Conservation (phyloP, 2,888 invertebrate genomes). For the Ennomos erosarius region DNA sequence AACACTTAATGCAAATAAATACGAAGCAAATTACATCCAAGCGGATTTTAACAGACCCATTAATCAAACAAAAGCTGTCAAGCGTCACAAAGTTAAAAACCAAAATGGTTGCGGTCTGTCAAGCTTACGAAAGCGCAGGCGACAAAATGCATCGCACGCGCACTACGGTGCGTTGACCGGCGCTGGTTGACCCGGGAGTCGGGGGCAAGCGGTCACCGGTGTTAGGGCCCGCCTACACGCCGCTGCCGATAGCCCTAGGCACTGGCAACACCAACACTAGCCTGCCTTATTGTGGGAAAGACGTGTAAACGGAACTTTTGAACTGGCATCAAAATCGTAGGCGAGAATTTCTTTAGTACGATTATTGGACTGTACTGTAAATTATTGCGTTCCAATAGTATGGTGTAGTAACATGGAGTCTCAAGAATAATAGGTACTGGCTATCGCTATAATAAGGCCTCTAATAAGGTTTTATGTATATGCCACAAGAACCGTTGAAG, state of each 20-base stretch:
- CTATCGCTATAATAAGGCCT: no score
- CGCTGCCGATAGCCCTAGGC: constrained; percentile 49
- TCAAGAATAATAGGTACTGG: not conserved
- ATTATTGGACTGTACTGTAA: constrained; percentile 14
- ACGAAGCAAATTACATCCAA: no score
- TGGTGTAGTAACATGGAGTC: constrained; percentile 11
- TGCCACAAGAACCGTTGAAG: no score
- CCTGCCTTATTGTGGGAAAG: constrained; percentile 46
- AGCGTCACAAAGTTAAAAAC: constrained; percentile 33
- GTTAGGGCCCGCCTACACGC: constrained; percentile 62
- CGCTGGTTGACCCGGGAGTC: constrained; percentile 61
- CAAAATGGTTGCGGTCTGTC: constrained; percentile 52
- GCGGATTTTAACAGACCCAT: no score
- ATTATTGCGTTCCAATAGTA: constrained; percentile 12
- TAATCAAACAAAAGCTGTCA: not conserved
- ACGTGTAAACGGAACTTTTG: constrained; percentile 31
- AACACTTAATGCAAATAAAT: no score
- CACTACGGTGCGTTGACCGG: constrained; percentile 72
- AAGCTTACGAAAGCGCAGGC: constrained; percentile 61
- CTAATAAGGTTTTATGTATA: no score
- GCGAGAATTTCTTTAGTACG: constrained; percentile 19
- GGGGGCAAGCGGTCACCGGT: constrained; percentile 79
- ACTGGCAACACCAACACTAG: constrained; percentile 32
- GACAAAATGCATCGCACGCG: constrained; percentile 59
- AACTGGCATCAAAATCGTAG: constrained; percentile 16